Evolutionary conservation across 2,888 invertebrate species (phyloP).

Genomic region (Scrobipalpa costella): DNA sequence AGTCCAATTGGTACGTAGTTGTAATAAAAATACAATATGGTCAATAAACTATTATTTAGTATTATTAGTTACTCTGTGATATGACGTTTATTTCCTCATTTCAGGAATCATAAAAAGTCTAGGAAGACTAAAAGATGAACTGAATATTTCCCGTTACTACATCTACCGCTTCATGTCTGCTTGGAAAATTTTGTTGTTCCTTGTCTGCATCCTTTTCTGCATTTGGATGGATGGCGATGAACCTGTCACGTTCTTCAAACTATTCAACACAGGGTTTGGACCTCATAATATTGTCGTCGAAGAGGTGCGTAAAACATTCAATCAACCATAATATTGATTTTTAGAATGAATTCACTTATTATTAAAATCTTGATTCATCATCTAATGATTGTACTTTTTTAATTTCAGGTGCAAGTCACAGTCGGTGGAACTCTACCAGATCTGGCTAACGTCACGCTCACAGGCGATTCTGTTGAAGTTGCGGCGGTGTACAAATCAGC

Average conservation of each 20-base stretch:
- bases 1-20: constrained; percentile 87
- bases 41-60: neutral
- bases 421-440: constrained; percentile 85
- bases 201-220: constrained; percentile 87
- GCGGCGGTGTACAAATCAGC: constrained; percentile 87
- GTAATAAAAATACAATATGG: too few relatives aligned
- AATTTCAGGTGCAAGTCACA: constrained; percentile 80
- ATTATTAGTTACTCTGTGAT: too few relatives aligned
- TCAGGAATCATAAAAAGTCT: constrained; percentile 86
- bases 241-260: constrained; percentile 87
- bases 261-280: constrained; percentile 88
- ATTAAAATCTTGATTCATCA: neutral
- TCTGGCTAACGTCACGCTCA: constrained; percentile 87
- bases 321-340: too few relatives aligned
- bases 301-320: constrained; percentile 73
- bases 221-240: constrained; percentile 88
- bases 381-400: constrained; percentile 8
- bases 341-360: neutral
- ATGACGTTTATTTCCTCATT: constrained; percentile 34
- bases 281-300: constrained; percentile 89
- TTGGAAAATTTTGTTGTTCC: constrained; percentile 93
- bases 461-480: constrained; percentile 87
- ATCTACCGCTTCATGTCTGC: constrained; percentile 93
- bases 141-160: constrained; percentile 91
- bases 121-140: constrained; percentile 89